Percentiles rank a stretch among this genome's conserved stretches.
phyloP scores from a whole-genome alignment of 2,888 invertebrate genomes.

The Cosmia pyralina region DNA sequence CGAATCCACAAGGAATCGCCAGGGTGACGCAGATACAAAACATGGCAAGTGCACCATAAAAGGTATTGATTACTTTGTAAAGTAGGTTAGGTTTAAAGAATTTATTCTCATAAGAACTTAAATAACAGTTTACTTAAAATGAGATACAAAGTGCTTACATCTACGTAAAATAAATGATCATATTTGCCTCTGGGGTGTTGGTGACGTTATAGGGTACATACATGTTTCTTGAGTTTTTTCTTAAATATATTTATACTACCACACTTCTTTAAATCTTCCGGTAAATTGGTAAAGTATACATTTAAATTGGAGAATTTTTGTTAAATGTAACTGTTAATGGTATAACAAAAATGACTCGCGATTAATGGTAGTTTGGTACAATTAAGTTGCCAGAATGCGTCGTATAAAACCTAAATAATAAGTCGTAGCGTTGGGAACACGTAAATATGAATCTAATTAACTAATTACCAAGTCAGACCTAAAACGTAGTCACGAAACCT shows the following conservation, averaged over 20 bases:
- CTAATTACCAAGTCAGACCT: conserved; percentile 29
- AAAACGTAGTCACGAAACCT: conserved; percentile 38
- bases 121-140: no score
- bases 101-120: no score
- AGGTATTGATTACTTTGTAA: no score
- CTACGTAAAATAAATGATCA: no score
- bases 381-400: conserved; percentile 32
- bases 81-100: no score
- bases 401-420: background rate
- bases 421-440: background rate
- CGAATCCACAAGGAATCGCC: background rate
- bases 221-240: no score
- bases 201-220: no score
- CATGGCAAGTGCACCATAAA: background rate
- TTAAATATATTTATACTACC: no score
- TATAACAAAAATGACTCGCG: background rate
- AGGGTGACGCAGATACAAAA: background rate
- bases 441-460: conserved; percentile 9
- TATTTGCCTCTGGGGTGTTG: no score
- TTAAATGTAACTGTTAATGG: background rate
- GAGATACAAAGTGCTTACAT: no score
- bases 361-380: background rate
- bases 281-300: background rate
- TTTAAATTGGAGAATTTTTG: background rate
- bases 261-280: no score